Evolutionary conservation across 2,888 invertebrate genomes (phyloP), one percentile per base, ranked within the genome.

Genomic region (Acanthosepion lycidas): DNA sequence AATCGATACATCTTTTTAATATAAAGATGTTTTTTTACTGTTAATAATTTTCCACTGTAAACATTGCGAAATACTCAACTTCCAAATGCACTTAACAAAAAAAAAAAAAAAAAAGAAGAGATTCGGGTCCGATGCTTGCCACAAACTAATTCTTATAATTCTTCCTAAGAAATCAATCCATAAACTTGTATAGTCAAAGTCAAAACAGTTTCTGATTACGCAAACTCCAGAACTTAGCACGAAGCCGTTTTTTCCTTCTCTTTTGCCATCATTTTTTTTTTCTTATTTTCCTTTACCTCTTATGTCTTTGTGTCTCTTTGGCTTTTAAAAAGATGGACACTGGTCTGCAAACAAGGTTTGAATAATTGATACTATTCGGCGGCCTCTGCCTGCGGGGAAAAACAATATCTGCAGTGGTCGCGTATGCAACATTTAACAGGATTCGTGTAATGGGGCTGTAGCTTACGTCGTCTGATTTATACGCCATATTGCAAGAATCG

Each of bases 351-450:
- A 78, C n/a, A 78, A n/a, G 3, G 78, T 78, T 64, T 78, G 78
- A 78, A 78, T 78, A 78, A 78, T 78, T 78, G 78, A 78, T 78
- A 78, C 33, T n/a, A 33, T 78, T 78, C 78, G 18, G 2, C 18
- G n/a, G 78, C 78, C 78, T n/a, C 78, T 33, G 78, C 78, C 78
- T n/a, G 78, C 78, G n/a, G 78, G 78, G n/a, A 9, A 33, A 78
- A 78, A 78, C 78, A 78, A 78, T n/a, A n/a, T 78, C 78, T 78
- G 78, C 15, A n/a, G n/a, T 33, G n/a, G 78, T 78, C n/a, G n/a
- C 8, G n/a, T 78, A 78, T 78, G 78, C 78, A 78, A 78, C n/a
- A 78, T 78, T 78, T 78, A 78, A 78, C 78, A 78, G n/a, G 78
- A 78, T 78, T 78, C 33, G 78, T 78, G 78, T 78, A 33, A 78